Evolutionary conservation across 2,113 vertebrate genomes (phyloP).

Genomic region (Nothobranchius furzeri): DNA sequence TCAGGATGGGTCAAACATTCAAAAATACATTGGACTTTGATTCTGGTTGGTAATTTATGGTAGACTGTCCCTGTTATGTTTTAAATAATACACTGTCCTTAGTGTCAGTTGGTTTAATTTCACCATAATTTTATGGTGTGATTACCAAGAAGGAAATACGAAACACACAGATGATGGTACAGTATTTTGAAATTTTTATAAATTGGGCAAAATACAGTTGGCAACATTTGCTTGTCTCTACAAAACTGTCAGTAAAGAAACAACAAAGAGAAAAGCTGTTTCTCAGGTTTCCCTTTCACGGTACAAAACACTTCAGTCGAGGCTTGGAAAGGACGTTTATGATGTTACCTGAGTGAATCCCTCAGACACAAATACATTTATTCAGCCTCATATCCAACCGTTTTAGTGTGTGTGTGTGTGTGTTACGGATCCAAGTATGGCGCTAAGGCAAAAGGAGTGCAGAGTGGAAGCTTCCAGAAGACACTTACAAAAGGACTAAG

Average conservation of each 20-base stretch:
- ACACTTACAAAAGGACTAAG: not conserved
- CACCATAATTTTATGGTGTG: not conserved
- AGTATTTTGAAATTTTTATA: conserved; percentile 54
- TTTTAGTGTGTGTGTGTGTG: not conserved
- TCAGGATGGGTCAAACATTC: no score
- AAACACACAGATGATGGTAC: not conserved
- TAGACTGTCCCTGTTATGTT: no score
- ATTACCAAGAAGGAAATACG: not conserved
- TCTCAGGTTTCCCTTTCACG: conserved; percentile 51
- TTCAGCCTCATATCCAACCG: conserved; percentile 8
- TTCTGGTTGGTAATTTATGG: no score
- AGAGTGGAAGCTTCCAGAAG: conserved; percentile 11
- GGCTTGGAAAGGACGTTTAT: conserved; percentile 13
- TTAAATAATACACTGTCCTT: no score
- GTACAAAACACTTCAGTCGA: conserved; percentile 45
- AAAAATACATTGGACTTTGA: no score
- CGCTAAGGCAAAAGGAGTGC: conserved; percentile 44
- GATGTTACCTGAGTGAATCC: conserved; percentile 36
- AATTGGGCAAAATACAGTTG: conserved; percentile 43
- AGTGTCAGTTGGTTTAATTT: not conserved
- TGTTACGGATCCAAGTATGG: conserved; percentile 31
- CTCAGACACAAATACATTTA: not conserved
- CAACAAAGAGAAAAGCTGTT: conserved; percentile 23
- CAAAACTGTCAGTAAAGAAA: conserved; percentile 45
- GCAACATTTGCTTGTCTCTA: conserved; percentile 44